Evolutionary conservation across 2,888 invertebrate species (phyloP), one percentile per base, ranked within the genome.

Genomic region (Rotaria magnacalcarata): DNA sequence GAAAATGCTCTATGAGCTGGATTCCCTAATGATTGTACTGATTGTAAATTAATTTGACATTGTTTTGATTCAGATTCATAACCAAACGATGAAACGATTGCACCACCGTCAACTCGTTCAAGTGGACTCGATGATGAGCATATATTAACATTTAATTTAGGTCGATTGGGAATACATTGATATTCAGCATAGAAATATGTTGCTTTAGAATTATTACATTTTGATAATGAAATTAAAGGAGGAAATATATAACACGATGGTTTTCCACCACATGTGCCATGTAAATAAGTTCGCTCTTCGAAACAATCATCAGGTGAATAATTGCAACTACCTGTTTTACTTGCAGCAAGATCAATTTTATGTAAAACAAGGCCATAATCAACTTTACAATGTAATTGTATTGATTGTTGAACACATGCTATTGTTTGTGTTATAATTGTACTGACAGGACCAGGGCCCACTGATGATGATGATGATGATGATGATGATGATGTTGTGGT

Each of bases 81-180:
- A 21, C 43, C 43, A 19, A 19, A n/a, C 10, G 75, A 21, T 75
- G 21, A 41, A 75, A 75, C 3, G 14, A 41, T 75, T 21, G 75
- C 75, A 43, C 43, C 41, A 24, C 75, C 43, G 41, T 75, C 21
- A 43, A 75, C 19, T 21, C 16, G 41, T n/a, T 75, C 19, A 5
- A 43, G 1, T 43, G 8, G 19, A 75, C 2, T 75, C 21, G 21
- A 50, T 86, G 56, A 24, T 47, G 47, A 58, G 19, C 60, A 41
- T 52, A 86, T 60, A 5, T 19, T 41, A 84, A 41, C 7, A 43
- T 24, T 58, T 47, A 27, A 4, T 4, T 41, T 84, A 41, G 56
- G 27, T 56, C 41, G 47, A 75, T 54, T 58, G 54, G 86, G 86
- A 47, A 86, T 75, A 85, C 86, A 86, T 75, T 86, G 85, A 50